Evolutionary conservation across 2,888 invertebrate genomes (phyloP).

Genomic region (Agrotis ipsilon): DNA sequence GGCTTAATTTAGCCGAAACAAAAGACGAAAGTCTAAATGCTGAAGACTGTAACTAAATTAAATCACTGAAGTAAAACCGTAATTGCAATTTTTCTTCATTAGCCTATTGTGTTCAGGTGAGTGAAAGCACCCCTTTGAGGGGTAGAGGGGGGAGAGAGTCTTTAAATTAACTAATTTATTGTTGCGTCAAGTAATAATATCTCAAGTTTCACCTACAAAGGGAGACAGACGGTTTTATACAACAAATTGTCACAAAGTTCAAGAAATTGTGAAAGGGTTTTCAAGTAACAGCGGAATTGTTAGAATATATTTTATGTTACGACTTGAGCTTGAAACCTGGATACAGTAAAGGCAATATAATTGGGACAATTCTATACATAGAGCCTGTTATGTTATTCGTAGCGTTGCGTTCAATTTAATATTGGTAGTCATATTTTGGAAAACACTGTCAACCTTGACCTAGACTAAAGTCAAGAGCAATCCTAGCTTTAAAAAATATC

Average conservation of each 20-base stretch:
- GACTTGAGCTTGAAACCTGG: constrained; percentile 22
- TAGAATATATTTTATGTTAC: constrained; percentile 32
- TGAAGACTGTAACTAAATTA: constrained; percentile 41
- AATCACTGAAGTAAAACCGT: constrained; percentile 47
- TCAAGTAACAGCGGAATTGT: constrained; percentile 32
- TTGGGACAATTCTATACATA: constrained; percentile 16
- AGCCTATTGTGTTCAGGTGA: constrained; percentile 60
- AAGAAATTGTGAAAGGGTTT: constrained; percentile 38
- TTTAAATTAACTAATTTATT: constrained; percentile 66
- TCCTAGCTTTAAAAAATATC: too few relatives aligned
- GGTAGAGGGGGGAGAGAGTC: neutral
- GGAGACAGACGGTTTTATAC: constrained; percentile 48
- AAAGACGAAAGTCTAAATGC: constrained; percentile 27
- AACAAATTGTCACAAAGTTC: constrained; percentile 60
- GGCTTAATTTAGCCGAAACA: constrained; percentile 19
- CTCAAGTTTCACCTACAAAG: constrained; percentile 51
- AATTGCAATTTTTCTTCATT: constrained; percentile 67
- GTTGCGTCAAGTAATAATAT: constrained; percentile 60
- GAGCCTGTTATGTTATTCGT: constrained; percentile 17
- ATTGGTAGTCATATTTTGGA: too few relatives aligned
- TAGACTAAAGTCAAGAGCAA: too few relatives aligned
- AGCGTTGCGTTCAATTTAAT: neutral
- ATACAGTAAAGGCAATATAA: constrained; percentile 27
- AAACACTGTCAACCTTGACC: too few relatives aligned
- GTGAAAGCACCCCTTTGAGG: constrained; percentile 42